These are phyloP conservation scores for Pedicia rivosa DNA, from an alignment of 2,888 invertebrate species.

Conservation along the genomic window DNA sequence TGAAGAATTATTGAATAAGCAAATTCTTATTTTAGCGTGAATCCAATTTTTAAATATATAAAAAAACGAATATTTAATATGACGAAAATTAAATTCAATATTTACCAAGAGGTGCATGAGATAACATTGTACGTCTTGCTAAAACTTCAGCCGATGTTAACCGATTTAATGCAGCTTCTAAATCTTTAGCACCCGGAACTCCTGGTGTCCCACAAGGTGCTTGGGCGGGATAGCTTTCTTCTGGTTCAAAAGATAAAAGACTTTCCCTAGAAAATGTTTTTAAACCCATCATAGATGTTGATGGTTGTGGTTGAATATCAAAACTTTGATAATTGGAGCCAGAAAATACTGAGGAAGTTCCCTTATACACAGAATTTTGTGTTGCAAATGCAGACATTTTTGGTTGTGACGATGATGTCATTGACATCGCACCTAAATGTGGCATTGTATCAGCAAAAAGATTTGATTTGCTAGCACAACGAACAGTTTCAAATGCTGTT, in stretches of 20 bases:
- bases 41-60: too few species aligned
- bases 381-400: slow-evolving; percentile 37
- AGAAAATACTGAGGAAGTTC: slow-evolving; percentile 13
- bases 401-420: slow-evolving; percentile 31
- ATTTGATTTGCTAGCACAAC: slow-evolving; percentile 49
- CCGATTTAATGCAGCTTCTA: slow-evolving; percentile 72
- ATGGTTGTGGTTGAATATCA: too few species aligned
- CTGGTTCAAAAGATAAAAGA: slow-evolving; percentile 49
- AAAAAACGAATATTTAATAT: too few species aligned
- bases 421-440: slow-evolving; percentile 30
- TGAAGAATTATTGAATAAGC: too few species aligned
- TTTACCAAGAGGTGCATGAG: slow-evolving; percentile 47
- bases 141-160: slow-evolving; percentile 70
- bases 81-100: too few species aligned
- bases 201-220: slow-evolving; percentile 56
- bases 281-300: slow-evolving; percentile 18
- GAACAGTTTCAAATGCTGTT: slow-evolving; percentile 83
- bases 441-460: slow-evolving; percentile 30
- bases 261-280: slow-evolving; percentile 24
- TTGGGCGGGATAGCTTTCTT: slow-evolving; percentile 38
- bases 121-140: slow-evolving; percentile 58
- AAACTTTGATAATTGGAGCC: slow-evolving; percentile 17
- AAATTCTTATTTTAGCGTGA: too few species aligned
- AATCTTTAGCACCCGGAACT: slow-evolving; percentile 80
- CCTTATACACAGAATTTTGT: slow-evolving; percentile 20